Evolutionary conservation across 2,888 invertebrate species (phyloP).

Genomic region (Oscheius sp.): DNA sequence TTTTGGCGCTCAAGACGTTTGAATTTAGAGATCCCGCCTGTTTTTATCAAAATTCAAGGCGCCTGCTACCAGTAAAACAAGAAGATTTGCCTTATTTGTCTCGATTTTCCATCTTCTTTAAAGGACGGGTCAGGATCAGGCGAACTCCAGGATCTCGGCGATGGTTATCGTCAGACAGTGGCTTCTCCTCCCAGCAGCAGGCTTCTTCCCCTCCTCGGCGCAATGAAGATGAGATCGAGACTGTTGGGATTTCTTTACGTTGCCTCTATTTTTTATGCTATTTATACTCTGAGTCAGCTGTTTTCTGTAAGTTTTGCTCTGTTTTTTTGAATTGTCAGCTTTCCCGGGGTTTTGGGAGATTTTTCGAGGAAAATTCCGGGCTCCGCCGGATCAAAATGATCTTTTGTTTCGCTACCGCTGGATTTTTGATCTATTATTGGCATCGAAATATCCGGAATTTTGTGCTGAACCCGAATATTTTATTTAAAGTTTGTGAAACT

Average conservation of each 20-base stretch:
- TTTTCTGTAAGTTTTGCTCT: background rate
- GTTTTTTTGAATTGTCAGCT: too few species aligned
- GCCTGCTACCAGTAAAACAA: background rate
- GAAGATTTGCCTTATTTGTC: background rate
- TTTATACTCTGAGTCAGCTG: background rate
- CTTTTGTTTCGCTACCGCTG: too few species aligned
- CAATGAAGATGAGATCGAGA: background rate
- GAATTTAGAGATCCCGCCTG: too few species aligned
- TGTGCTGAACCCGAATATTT: too few species aligned
- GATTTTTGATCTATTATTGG: too few species aligned
- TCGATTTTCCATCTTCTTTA: background rate
- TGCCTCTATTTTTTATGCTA: conserved; percentile 12
- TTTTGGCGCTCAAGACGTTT: too few species aligned
- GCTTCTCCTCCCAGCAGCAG: background rate
- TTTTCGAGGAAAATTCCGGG: too few species aligned
- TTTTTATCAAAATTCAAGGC: background rate
- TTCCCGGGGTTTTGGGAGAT: too few species aligned
- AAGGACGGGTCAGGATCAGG: background rate
- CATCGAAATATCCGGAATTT: too few species aligned
- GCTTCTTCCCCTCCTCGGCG: too few species aligned
- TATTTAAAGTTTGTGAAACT: too few species aligned
- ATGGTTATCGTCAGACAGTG: background rate
- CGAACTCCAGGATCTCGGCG: background rate
- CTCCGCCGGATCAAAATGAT: too few species aligned
- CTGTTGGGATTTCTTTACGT: conserved; percentile 10